Base-by-base conservation (phyloP, 2,888 invertebrate species). In the Atrina japonica region DNA sequence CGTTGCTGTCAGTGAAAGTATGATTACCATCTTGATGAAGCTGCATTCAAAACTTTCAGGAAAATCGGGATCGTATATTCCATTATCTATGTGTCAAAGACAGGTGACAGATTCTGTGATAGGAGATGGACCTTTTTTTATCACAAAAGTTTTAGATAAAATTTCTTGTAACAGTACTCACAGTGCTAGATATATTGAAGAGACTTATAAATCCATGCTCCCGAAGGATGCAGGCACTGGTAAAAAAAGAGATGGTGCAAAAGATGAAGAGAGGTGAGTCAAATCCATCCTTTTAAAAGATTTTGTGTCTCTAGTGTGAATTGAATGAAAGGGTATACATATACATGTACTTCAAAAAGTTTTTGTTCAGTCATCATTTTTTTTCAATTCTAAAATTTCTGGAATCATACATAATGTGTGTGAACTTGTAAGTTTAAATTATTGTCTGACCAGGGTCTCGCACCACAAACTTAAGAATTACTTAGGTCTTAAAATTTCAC, bases 11-110 rank as follows among this genome's bases (percentile, higher is more conserved):
- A 88, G 89, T 61, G 91, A 91, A 90, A 97, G 96, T 73, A 95
- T 98, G 76, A 94, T 98, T 80, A 96, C 97, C 0, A 91, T 98
- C 60, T 92, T 98, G 50, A 91, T 98, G 63, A 97, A 96, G 89
- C 92, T 97, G 16, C 97, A 98, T 91, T 96, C 96, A 1, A 96
- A 97, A 88, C 92, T 98, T 47, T 95, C 96, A 0, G 96, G 96
- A 0, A 88, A 88, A 75, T 93, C 95, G 9, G 96, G 97, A 88
- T 96, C 96, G 76, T 98, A 95, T 83, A 71, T 73, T 21, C 81
- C 80, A 5, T 52, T 75, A n/a, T 75, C 80, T 9, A 75, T 78
- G 40, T 71, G 74, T 5, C 65, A 75, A 16, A 63, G 77, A 43
- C 72, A 55, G 9, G 45, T 66, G 0, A 43, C 66, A 5, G 64